phyloP scores from a whole-genome alignment of 1,140 invertebrate species.

The Aradophagus sp. region DNA sequence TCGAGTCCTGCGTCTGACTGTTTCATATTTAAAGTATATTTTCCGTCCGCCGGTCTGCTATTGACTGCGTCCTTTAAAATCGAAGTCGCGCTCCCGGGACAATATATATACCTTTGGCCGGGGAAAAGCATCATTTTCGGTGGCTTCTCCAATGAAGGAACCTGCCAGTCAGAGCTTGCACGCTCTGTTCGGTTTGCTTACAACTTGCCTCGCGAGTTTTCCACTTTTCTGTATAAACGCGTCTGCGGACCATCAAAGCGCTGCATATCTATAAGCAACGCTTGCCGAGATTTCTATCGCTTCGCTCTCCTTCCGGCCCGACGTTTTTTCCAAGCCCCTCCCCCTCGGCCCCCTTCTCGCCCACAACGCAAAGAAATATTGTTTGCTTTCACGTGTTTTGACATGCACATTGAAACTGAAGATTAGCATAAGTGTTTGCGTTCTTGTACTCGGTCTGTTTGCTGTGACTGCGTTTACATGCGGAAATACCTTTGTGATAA shows the following conservation, averaged over 20 bases:
- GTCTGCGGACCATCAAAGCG: constrained; percentile 33
- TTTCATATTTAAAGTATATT: constrained; percentile 75
- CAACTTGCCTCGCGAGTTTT: constrained; percentile 63
- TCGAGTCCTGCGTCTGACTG: constrained; percentile 70
- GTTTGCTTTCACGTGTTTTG: too few relatives aligned
- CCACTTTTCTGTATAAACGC: constrained; percentile 58
- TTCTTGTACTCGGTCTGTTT: too few relatives aligned
- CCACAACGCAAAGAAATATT: too few relatives aligned
- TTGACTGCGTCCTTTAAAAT: constrained; percentile 59
- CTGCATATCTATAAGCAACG: constrained; percentile 35
- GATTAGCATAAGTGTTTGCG: too few relatives aligned
- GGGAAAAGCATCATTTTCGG: constrained; percentile 72
- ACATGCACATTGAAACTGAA: too few relatives aligned
- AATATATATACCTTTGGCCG: constrained; percentile 63
- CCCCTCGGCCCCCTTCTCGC: too few relatives aligned
- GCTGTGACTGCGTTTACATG: too few relatives aligned
- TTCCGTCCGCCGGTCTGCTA: constrained; percentile 65
- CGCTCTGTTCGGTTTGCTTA: constrained; percentile 61
- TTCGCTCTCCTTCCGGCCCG: constrained; percentile 4
- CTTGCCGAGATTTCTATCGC: constrained; percentile 34
- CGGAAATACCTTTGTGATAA: too few relatives aligned
- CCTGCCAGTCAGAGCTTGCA: constrained; percentile 71
- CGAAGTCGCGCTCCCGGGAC: constrained; percentile 46
- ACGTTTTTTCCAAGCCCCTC: neutral
- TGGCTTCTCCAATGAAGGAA: constrained; percentile 74